These are phyloP conservation scores for Pleuronectes platessa DNA, from an alignment of 2,113 vertebrate species.

Conservation along the genomic window DNA sequence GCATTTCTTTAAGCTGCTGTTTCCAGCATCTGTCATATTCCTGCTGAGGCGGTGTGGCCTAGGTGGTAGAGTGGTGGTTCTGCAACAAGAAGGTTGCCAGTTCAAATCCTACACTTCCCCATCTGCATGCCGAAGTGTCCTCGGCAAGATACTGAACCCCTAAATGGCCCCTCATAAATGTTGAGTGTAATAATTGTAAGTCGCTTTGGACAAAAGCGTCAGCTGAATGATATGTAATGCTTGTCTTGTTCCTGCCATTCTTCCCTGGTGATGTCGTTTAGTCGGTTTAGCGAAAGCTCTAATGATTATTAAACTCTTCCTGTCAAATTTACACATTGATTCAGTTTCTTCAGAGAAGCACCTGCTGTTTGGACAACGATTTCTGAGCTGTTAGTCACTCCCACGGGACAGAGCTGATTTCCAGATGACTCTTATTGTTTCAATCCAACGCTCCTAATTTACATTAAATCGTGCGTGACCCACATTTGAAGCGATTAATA, in stretches of 20 bases:
- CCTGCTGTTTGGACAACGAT: slow-evolving; percentile 9
- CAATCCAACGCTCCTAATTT: background rate
- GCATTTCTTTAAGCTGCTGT: background rate
- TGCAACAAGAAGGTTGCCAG: too few species aligned
- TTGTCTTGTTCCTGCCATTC: background rate
- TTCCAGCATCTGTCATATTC: background rate
- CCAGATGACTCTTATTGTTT: background rate
- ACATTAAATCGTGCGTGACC: background rate
- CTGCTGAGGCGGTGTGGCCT: too few species aligned
- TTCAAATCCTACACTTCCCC: too few species aligned
- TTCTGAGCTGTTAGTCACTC: slow-evolving; percentile 1
- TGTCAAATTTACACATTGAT: background rate
- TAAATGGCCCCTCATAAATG: too few species aligned
- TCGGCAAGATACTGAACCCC: too few species aligned
- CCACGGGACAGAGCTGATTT: background rate
- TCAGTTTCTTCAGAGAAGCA: background rate
- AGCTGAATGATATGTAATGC: too few species aligned
- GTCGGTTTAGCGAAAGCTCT: background rate
- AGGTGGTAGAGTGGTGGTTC: too few species aligned
- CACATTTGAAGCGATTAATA: background rate
- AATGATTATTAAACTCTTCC: background rate
- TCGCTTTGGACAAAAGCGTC: too few species aligned
- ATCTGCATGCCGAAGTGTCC: too few species aligned
- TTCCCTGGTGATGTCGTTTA: background rate
- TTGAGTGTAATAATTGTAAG: too few species aligned